Conservation (phyloP, 2,888 invertebrate genomes). For the Ferdinandea cuprea region DNA sequence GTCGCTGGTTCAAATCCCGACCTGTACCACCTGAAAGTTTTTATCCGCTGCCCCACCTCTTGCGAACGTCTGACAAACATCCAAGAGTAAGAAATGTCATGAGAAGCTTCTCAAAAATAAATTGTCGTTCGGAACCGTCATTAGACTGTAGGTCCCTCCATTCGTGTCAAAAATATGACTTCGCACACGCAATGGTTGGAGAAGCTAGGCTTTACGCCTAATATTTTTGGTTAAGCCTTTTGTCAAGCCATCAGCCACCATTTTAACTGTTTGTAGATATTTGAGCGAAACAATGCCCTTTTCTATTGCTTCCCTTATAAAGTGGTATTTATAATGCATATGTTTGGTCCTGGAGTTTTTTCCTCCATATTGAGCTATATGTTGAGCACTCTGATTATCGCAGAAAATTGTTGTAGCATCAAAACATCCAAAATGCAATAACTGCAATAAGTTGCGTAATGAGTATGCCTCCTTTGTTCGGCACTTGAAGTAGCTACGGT, state of each 20-base stretch:
- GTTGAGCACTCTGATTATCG: constrained; percentile 12
- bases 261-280: constrained; percentile 7
- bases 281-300: background rate
- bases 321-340: constrained; percentile 22
- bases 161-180: too few species aligned
- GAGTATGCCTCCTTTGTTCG: constrained; percentile 57
- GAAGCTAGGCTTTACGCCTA: too few species aligned
- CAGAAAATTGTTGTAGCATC: background rate
- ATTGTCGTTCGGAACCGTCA: too few species aligned
- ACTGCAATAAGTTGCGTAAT: constrained; percentile 31
- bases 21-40: too few species aligned
- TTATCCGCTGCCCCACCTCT: too few species aligned
- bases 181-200: too few species aligned
- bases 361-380: constrained; percentile 5
- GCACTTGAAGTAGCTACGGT: constrained; percentile 66
- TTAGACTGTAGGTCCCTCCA: too few species aligned
- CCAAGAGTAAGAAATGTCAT: too few species aligned
- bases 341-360: constrained; percentile 11
- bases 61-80: too few species aligned
- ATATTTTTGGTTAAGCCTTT: constrained; percentile 10
- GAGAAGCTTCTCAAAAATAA: too few species aligned
- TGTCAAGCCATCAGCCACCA: constrained; percentile 16
- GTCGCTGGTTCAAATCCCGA: too few species aligned
- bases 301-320: constrained; percentile 9
- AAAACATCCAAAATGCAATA: constrained; percentile 13